These are phyloP conservation scores for Drosophila bipectinata DNA, from an alignment of 1,140 invertebrate species.

Conservation along the genomic window DNA sequence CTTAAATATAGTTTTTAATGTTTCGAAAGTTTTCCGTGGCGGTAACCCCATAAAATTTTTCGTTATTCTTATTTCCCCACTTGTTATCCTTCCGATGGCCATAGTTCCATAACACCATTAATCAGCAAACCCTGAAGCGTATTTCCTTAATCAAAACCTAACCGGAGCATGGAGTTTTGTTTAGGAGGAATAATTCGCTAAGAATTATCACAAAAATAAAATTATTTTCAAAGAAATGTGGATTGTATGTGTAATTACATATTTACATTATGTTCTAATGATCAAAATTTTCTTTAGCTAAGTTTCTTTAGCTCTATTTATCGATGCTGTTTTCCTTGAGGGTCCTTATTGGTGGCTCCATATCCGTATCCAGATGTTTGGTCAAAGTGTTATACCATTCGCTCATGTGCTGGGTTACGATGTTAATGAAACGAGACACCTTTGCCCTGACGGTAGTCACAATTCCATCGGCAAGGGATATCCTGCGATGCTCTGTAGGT, in stretches of 20 bases:
- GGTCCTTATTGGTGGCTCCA: background rate
- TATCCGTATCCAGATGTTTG: constrained; percentile 57
- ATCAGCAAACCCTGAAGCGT: too few species aligned
- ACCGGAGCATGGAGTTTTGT: too few species aligned
- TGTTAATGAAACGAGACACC: constrained; percentile 66
- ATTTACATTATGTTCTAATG: constrained; percentile 55
- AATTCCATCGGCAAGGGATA: constrained; percentile 47
- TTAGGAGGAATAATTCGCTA: too few species aligned
- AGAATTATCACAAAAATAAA: constrained; percentile 16
- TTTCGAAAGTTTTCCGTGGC: too few species aligned
- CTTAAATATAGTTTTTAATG: too few species aligned
- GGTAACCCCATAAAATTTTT: too few species aligned
- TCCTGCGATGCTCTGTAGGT: constrained; percentile 1
- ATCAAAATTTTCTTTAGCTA: background rate
- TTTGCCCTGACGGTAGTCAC: constrained; percentile 67
- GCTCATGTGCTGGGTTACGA: constrained; percentile 69
- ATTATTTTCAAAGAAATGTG: constrained; percentile 1
- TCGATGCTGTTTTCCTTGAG: constrained; percentile 27
- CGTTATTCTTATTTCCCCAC: too few species aligned
- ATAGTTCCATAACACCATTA: too few species aligned
- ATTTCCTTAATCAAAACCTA: too few species aligned
- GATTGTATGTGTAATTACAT: constrained; percentile 52
- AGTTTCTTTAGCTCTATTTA: constrained; percentile 14
- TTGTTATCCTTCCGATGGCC: too few species aligned
- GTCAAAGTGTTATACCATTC: constrained; percentile 78